phyloP scores from a whole-genome alignment of 2,888 invertebrate species.

The Drosophila mercatorum region DNA sequence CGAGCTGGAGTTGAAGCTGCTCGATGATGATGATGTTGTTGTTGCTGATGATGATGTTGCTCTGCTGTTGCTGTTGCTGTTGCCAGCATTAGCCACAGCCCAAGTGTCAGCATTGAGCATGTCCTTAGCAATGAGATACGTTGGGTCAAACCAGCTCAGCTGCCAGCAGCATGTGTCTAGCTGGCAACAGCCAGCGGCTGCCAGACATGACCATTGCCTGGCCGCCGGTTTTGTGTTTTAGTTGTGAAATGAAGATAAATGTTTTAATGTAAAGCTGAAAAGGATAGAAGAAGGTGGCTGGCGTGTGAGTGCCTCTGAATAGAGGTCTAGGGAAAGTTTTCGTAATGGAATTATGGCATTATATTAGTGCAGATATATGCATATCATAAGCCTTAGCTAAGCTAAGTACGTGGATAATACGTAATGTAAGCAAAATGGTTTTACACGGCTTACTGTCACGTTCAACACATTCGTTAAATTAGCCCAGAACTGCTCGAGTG shows the following conservation, averaged over 20 bases:
- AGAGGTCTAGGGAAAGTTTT: constrained; percentile 26
- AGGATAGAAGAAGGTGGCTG: constrained; percentile 22
- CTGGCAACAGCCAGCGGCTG: constrained; percentile 44
- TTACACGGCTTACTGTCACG: constrained; percentile 35
- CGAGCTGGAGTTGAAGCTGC: constrained; percentile 15
- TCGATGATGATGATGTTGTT: constrained; percentile 16
- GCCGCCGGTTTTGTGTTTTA: constrained; percentile 24
- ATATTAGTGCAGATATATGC: constrained; percentile 34
- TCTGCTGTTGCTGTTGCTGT: constrained; percentile 4
- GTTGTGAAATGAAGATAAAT: constrained; percentile 69
- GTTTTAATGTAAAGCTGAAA: constrained; percentile 64
- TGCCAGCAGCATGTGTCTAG: constrained; percentile 50
- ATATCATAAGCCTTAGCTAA: constrained; percentile 37
- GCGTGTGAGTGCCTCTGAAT: constrained; percentile 10
- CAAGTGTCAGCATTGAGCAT: constrained; percentile 49
- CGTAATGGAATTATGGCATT: constrained; percentile 43
- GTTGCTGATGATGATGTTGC: constrained; percentile 7
- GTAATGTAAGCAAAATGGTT: constrained; percentile 27
- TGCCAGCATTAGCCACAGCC: constrained; percentile 25
- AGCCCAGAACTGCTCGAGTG: constrained; percentile 1
- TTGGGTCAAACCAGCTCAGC: constrained; percentile 35
- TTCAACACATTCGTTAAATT: constrained; percentile 21
- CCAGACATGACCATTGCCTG: constrained; percentile 41
- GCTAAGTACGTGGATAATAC: constrained; percentile 29
- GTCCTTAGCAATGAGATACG: constrained; percentile 58